Base-by-base conservation (phyloP, 1,140 invertebrate species). In the Calycopis cecrops region DNA sequence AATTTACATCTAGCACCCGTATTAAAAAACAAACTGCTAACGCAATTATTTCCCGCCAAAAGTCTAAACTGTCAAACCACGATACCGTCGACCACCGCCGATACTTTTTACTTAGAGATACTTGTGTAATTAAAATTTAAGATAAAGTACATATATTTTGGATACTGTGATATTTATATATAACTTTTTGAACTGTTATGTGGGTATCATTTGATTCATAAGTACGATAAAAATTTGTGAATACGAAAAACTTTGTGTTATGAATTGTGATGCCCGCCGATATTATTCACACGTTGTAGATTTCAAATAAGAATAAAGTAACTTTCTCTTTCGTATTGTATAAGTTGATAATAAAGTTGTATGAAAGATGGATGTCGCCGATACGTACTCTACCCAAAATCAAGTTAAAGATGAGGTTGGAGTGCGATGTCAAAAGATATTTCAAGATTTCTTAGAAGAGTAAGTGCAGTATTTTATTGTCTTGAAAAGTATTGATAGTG, bases 391-490 rank as follows among this genome's bases (percentile, higher is more conserved):
- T 51, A 91, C 91, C 48, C 92, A 91, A 64, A 86, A 90, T 14
- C 89, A 91, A 73, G 92, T 95, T 0, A 94, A 92, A 79, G 97
- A 99, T 90, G 95, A 97, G 72, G 92, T 99, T 62, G 97, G 96
- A 51, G 91, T 96, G 35, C 90, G 96, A 49, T 97, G 96, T 79
- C 97, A 99, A 84, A 98, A 98, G 87, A 86, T 98, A 16, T 99
- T 99, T 85, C 96, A 98, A 79, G 96, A 97, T 81, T 99, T 99
- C 73, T 89, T 99, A 16, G 95, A 97, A 88, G 96, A 97, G 95
- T 98, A 90, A 93, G 94, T 91, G n/a, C n/a, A n/a, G n/a, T 42
- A 33, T 28, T 2, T 50, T 55, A 11, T 14, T 38, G 14, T 33
- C 4, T 0, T 7, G 12, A 12, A 35, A 51, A 3, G 16, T 17